A percentile compares a stretch with the other conserved stretches of the same genome.
Evolutionary conservation across 2,113 vertebrate species (phyloP).

Genomic region (Serilophus lunatus): DNA sequence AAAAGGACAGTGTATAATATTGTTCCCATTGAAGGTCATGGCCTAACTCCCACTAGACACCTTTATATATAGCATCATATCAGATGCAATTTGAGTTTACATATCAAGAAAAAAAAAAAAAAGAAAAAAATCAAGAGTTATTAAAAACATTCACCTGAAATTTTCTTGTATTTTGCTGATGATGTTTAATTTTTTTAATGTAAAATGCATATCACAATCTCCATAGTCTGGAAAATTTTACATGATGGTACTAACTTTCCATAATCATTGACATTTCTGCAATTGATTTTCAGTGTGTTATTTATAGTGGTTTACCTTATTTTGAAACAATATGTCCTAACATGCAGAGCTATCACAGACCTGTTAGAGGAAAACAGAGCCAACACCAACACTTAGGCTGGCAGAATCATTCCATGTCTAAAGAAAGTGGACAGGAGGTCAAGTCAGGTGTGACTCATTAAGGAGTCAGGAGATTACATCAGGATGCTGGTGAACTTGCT

Average conservation of each 20-base stretch:
- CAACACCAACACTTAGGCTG: neutral
- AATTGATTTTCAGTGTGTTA: neutral
- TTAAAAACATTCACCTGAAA: neutral
- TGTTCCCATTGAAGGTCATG: neutral
- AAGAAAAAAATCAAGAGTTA: neutral
- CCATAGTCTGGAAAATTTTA: neutral
- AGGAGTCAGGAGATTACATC: neutral
- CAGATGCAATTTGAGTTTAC: neutral
- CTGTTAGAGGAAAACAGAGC: rapidly evolving
- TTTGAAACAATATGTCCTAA: neutral
- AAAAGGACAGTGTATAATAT: neutral
- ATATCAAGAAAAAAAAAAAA: neutral
- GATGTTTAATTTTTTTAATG: neutral
- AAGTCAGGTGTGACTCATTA: neutral
- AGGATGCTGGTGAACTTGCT: neutral
- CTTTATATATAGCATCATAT: neutral
- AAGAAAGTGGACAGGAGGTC: neutral
- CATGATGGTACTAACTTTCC: neutral
- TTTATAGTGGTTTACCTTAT: neutral
- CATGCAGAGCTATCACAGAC: neutral
- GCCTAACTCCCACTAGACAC: neutral
- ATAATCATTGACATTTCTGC: neutral
- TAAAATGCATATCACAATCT: neutral
- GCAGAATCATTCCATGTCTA: rapidly evolving
- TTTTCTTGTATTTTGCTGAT: neutral